Base-by-base conservation (phyloP, 2,797 vertebrate species). In the Caiman crocodilus region DNA sequence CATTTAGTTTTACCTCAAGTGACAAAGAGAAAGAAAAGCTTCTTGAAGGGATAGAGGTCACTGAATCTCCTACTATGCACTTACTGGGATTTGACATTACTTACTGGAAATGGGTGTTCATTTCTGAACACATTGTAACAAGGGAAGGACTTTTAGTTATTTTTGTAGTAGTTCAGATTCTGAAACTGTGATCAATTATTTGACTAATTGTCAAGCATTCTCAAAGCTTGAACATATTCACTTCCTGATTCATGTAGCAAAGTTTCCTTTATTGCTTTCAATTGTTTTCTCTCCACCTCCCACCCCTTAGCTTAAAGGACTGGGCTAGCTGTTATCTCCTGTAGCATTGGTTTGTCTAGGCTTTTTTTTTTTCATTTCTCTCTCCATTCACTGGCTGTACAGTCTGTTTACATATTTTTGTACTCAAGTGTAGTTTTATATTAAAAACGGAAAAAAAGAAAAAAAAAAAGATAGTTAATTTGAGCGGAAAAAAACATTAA, bases 401-500 rank as follows among this genome's bases (percentile, higher is more conserved):
- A 98, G 97, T 97, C 97, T 98, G 97, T 98, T 98, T 98, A 98
- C 97, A 95, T 98, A 98, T 98, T 98, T 98, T 98, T 98, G 97
- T 98, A 98, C 93, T 97, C 95, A 97, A 98, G 95, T 97, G 97
- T 98, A 98, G 97, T 98, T 98, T 98, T 98, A 87, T 98, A 98
- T 97, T 96, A 96, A 97, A 97, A 97, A 93, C 79, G 88, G 81
- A 84, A 95, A 96, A 95, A 81, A 79, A 84, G n/a, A 95, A 97
- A 97, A 32, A 82, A 94, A 96, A 96, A 97, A 87, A 91, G 60
- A 91, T 90, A 97, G 90, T 94, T 85, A 87, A 94, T 96, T 96
- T 96, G 89, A 95, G 92, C 60, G 85, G 81, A 90, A 73, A 93
- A 94, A 96, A 87, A 76, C 80, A 90, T 81, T 95, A 96, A 96